A percentile compares a stretch with the other conserved stretches of the same genome.
These are phyloP conservation scores for Plectropomus leopardus DNA, from an alignment of 2,113 vertebrate genomes.

Conservation along the genomic window DNA sequence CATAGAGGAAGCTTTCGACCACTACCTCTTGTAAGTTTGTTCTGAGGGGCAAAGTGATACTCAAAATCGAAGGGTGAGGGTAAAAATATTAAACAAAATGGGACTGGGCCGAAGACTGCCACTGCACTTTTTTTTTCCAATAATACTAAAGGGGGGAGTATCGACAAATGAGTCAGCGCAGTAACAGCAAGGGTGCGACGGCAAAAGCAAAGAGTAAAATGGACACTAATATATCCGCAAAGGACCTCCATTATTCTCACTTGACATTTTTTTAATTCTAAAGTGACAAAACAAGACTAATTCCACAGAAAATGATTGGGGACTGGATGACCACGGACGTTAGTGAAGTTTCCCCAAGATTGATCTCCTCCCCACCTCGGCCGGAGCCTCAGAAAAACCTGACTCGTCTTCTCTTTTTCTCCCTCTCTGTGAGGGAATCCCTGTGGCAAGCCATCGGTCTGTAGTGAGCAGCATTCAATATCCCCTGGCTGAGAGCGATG, in stretches of 20 bases:
- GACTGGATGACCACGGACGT: conserved; percentile 63
- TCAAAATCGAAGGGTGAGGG: too few species aligned
- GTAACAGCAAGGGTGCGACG: conserved; percentile 16
- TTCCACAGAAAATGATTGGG: conserved; percentile 71
- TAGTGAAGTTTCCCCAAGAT: conserved; percentile 66
- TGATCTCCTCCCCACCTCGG: conserved; percentile 67
- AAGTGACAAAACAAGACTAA: conserved; percentile 83
- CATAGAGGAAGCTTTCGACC: too few species aligned
- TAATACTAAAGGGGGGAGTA: conserved; percentile 18
- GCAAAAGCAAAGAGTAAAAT: conserved; percentile 53
- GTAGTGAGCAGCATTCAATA: conserved; percentile 76
- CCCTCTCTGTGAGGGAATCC: conserved; percentile 77
- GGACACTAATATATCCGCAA: conserved; percentile 67
- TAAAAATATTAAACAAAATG: too few species aligned
- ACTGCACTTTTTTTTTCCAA: not conserved
- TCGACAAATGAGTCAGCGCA: conserved; percentile 57
- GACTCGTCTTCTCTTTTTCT: conserved; percentile 62
- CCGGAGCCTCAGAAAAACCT: conserved; percentile 53
- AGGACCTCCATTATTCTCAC: conserved; percentile 71
- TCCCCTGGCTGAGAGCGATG: conserved; percentile 75
- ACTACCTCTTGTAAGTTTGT: too few species aligned
- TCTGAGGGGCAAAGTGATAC: too few species aligned
- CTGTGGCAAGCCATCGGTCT: conserved; percentile 78
- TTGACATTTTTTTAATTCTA: conserved; percentile 79
- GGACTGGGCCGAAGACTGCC: not conserved